These are phyloP conservation scores for Nasonia giraulti DNA, from an alignment of 1,140 invertebrate genomes.

Conservation along the genomic window DNA sequence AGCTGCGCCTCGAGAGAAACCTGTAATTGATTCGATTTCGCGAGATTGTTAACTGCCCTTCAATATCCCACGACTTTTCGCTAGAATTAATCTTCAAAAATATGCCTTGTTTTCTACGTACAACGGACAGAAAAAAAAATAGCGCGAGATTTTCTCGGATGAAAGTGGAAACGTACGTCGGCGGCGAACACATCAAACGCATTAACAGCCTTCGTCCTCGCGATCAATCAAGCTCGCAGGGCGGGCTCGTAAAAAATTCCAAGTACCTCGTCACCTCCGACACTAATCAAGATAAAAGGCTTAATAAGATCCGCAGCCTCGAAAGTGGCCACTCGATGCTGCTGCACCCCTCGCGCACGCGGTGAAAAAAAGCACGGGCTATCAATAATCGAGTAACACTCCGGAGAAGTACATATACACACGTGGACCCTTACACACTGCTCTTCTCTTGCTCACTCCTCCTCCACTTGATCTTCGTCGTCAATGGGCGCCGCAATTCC, in stretches of 20 bases:
- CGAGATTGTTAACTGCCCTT: background rate
- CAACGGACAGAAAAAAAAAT: background rate
- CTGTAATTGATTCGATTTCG: constrained; percentile 40
- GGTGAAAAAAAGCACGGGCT: constrained; percentile 1
- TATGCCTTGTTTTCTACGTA: no score
- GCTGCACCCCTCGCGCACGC: background rate
- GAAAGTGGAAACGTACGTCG: background rate
- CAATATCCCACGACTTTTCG: no score
- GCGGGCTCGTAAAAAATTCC: background rate
- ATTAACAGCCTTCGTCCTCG: background rate
- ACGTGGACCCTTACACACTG: background rate
- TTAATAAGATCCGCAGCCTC: background rate
- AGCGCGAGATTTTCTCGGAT: background rate
- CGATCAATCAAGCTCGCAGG: constrained; percentile 2
- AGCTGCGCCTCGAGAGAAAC: background rate
- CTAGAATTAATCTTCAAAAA: no score
- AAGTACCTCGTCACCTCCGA: background rate
- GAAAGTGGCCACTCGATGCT: background rate
- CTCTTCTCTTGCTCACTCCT: background rate
- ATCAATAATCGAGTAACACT: constrained; percentile 42
- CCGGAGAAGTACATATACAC: constrained; percentile 2
- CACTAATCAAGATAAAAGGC: background rate
- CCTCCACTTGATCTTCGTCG: constrained; percentile 14
- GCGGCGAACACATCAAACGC: background rate
- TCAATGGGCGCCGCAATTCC: constrained; percentile 28